Conservation (phyloP, 1,140 invertebrate species). For the Drosophila pruinosa region DNA sequence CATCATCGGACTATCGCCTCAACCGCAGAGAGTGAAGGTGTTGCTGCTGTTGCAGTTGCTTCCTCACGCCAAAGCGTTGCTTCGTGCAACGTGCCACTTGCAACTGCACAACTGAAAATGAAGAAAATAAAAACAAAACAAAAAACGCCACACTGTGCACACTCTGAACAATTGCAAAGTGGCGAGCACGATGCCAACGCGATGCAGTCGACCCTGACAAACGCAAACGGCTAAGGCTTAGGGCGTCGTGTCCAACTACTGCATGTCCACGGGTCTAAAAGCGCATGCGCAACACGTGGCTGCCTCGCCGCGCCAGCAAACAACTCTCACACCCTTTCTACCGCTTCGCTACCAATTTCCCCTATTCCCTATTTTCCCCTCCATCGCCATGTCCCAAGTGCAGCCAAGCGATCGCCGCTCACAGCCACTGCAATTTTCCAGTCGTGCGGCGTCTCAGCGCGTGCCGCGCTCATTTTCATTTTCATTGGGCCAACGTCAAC, state of each 20-base stretch:
- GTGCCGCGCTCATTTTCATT: constrained; percentile 78
- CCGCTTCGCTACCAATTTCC: not conserved
- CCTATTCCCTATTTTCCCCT: constrained; percentile 12
- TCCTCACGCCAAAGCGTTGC: constrained; percentile 48
- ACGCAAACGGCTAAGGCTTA: constrained; percentile 68
- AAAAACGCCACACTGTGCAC: constrained; percentile 3
- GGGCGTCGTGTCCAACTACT: constrained; percentile 65
- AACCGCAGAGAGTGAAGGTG: constrained; percentile 72
- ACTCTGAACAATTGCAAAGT: constrained; percentile 68
- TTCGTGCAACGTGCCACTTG: constrained; percentile 52
- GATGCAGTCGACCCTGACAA: constrained; percentile 77
- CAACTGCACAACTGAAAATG: too few species aligned
- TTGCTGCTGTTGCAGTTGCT: constrained; percentile 38
- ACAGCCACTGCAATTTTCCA: constrained; percentile 71
- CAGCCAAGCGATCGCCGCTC: constrained; percentile 54
- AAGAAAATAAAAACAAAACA: too few species aligned
- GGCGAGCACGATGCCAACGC: constrained; percentile 62
- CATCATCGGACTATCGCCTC: constrained; percentile 68
- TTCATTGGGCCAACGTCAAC: constrained; percentile 51
- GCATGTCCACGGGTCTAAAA: constrained; percentile 60
- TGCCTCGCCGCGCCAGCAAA: constrained; percentile 22
- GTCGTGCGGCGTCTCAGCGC: constrained; percentile 72
- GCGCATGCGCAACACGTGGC: constrained; percentile 81
- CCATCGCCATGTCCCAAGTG: constrained; percentile 29
- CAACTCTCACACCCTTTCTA: constrained; percentile 27